Base-by-base conservation (phyloP, 2,888 invertebrate species). In the Hartigia nigra region DNA sequence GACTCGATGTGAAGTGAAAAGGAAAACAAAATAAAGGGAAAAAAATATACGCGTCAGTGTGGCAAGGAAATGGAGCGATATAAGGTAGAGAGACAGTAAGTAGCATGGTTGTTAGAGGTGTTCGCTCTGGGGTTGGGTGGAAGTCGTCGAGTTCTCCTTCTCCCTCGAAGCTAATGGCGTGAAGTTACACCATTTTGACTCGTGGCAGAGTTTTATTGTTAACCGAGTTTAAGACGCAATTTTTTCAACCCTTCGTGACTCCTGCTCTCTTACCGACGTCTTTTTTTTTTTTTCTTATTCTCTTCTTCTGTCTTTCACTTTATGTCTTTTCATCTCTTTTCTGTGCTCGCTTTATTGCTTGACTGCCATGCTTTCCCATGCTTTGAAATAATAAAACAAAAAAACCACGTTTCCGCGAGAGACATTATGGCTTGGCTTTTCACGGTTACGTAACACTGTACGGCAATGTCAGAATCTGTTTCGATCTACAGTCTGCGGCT, bases 141-240 rank as follows among this genome's bases (percentile, higher is more conserved):
- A 14, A 72, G 31, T 12, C 12, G 31, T 12, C 12, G 12, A 32
- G 31, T n/a, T 72, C 0, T 34, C 75, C 87, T 84, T 82, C 84
- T 81, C 81, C 81, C 77, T 80, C 79, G 81, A 84, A 87, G 86
- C 87, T 88, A 88, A 90, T 89, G 89, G 88, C 84, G 86, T 86
- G 84, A 86, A 88, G 85, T 88, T 88, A 83, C 85, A 86, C 81
- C 82, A 81, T 86, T 82, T 80, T 80, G 76, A 80, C 79, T 75
- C 77, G 55, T 23, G 78, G 72, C 77, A 78, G 84, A 87, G 87
- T 88, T 88, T 88, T 87, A 88, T 88, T 85, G 84, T 83, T 82
- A 76, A 81, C 79, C 78, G 82, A 80, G 84, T 84, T 86, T 83
- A 79, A 81, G 81, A 80, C 84, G 84, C 85, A 86, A 88, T 88